Evolutionary conservation across 2,797 vertebrate species (phyloP).

Genomic region (Picus viridis): DNA sequence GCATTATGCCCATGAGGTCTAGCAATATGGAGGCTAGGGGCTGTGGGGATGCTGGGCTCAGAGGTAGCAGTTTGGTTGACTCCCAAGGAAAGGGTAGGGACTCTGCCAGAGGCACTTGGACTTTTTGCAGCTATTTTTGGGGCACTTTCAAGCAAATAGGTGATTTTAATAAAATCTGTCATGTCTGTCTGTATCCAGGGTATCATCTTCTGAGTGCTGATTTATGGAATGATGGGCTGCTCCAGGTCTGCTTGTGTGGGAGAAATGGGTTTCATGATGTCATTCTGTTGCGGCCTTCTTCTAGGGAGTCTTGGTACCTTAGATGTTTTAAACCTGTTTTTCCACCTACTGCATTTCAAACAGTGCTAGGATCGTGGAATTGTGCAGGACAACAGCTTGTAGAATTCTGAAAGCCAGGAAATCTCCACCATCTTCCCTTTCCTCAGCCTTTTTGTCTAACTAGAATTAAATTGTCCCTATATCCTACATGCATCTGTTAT

Average conservation of each 20-base stretch:
- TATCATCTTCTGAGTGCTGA: not conserved
- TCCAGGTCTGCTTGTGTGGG: not conserved
- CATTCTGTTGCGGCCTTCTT: not conserved
- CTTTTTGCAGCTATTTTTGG: not conserved
- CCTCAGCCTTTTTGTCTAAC: not conserved
- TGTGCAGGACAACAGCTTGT: not conserved
- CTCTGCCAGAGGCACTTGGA: not conserved
- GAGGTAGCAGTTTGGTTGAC: not conserved
- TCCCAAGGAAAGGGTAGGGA: not conserved
- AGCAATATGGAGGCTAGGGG: rapidly evolving
- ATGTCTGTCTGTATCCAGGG: not conserved
- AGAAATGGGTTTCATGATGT: not conserved
- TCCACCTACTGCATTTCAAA: not conserved
- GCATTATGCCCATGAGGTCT: rapidly evolving
- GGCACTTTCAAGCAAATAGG: not conserved
- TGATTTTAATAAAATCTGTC: not conserved
- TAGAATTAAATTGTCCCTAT: not conserved
- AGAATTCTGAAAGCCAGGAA: not conserved
- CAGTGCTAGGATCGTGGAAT: not conserved
- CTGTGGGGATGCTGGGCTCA: not conserved
- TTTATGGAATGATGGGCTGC: not conserved
- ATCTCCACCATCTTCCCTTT: not conserved
- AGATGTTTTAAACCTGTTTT: not conserved
- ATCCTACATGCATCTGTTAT: not conserved
- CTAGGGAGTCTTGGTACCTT: not conserved